These are phyloP conservation scores for Paracentrotus lividus DNA, from an alignment of 53 echinoderm and acorn worm genomes.

Conservation along the genomic window DNA sequence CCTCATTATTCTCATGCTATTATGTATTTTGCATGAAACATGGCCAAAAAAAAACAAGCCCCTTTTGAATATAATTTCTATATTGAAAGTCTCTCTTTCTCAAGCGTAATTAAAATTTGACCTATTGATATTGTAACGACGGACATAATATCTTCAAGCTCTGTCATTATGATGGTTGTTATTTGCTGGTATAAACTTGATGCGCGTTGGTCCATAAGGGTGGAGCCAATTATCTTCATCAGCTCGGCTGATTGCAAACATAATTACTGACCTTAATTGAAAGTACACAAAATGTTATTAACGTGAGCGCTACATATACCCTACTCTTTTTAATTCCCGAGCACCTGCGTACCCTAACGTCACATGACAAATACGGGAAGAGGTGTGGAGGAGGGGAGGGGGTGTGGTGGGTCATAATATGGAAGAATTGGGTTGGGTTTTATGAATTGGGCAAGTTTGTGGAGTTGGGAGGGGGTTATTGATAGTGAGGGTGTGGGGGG, in stretches of 20 bases:
- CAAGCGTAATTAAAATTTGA: neutral
- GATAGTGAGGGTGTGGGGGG: no score
- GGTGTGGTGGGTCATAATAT: no score
- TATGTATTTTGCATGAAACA: conserved; percentile 15
- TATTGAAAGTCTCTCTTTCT: neutral
- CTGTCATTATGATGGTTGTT: neutral
- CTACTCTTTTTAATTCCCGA: neutral
- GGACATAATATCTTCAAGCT: conserved; percentile 32
- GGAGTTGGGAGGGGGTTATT: no score
- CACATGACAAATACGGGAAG: neutral
- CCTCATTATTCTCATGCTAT: neutral
- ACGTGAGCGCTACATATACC: neutral
- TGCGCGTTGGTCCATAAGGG: conserved; percentile 25
- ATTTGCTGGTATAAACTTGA: neutral
- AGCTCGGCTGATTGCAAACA: conserved; percentile 55
- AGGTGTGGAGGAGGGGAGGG: no score
- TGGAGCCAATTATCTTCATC: conserved; percentile 45
- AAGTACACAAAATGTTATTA: conserved; percentile 56
- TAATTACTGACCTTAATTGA: conserved; percentile 60
- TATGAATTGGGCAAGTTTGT: no score
- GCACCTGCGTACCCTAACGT: conserved; percentile 25
- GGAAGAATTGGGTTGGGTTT: no score
- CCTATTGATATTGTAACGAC: conserved; percentile 31
- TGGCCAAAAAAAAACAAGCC: neutral
- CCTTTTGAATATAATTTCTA: neutral